Evolutionary conservation across 2,888 invertebrate species (phyloP), one percentile per base, ranked within the genome.

Genomic region (Pogonocherus hispidulus): DNA sequence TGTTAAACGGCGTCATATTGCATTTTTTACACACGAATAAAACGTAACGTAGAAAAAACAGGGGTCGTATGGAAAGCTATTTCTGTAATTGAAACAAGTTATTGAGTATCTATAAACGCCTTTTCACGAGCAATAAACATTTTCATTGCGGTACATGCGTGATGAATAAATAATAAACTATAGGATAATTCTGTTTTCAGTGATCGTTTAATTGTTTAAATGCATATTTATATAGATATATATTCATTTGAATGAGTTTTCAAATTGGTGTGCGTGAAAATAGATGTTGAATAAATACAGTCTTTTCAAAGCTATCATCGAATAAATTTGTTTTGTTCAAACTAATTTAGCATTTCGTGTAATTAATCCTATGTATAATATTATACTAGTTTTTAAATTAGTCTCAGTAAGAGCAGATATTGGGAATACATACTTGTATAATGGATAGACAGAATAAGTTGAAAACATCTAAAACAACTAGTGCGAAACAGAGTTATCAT

Each of bases 51-150:
- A n/a, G n/a, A n/a, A n/a, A n/a, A n/a, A n/a, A n/a, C n/a, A n/a
- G n/a, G n/a, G n/a, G 32, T 32, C 32, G 32, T 32, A 32, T 47
- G 62, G 32, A 51, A 72, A 65, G 69, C 62, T 64, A 70, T 69
- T 65, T 63, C 60, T 71, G 55, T 70, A 71, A 73, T 68, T 68
- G 73, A 67, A 70, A 68, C 68, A 63, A 71, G 65, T 66, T 70
- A 66, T 71, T 63, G 64, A 68, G 71, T 68, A 60, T 70, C 74
- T 59, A 74, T 74, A 70, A 74, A 74, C 71, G 66, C 55, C 49
- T 69, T 69, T 74, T 74, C 69, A 74, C 57, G 71, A 72, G 55
- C 71, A 19, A 67, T 72, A 69, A 71, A 74, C 52, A 56, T 64
- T 71, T 63, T 66, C 66, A 71, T 60, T 60, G 54, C 69, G 56